Conservation (phyloP, 2,797 vertebrate species). For the Pipistrellus pipistrellus region DNA sequence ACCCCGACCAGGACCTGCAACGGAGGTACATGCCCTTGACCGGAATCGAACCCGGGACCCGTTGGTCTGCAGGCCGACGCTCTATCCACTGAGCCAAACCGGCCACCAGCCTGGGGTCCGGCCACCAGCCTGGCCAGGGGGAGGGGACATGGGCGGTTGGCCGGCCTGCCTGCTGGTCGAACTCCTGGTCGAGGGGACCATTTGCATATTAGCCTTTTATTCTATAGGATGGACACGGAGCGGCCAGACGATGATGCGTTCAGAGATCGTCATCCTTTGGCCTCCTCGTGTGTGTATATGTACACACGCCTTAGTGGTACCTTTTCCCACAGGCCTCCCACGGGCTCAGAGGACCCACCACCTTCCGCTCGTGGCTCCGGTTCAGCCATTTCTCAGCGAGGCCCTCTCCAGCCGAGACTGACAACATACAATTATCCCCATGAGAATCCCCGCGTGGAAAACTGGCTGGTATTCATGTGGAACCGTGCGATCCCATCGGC, state of each 20-base stretch:
- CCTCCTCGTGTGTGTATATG: not conserved
- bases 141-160: too few relatives aligned
- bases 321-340: conserved; percentile 71
- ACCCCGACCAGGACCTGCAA: not conserved
- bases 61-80: not conserved
- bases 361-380: conserved; percentile 74
- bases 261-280: too few relatives aligned
- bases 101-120: too few relatives aligned
- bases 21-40: not conserved
- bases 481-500: conserved; percentile 73
- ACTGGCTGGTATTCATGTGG: conserved; percentile 66
- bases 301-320: conserved; percentile 77
- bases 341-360: conserved; percentile 65
- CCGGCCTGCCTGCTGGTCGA: too few relatives aligned
- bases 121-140: too few relatives aligned
- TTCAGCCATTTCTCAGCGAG: conserved; percentile 83
- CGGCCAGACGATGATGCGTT: too few relatives aligned
- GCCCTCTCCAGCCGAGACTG: conserved; percentile 80
- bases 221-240: too few relatives aligned
- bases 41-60: not conserved
- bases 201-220: too few relatives aligned
- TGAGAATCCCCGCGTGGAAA: conserved; percentile 77
- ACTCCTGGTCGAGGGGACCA: too few relatives aligned
- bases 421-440: conserved; percentile 82
- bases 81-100: not conserved